These are phyloP conservation scores for Cheirogaleus medius DNA, from an alignment of 2,113 vertebrate genomes.

Conservation along the genomic window DNA sequence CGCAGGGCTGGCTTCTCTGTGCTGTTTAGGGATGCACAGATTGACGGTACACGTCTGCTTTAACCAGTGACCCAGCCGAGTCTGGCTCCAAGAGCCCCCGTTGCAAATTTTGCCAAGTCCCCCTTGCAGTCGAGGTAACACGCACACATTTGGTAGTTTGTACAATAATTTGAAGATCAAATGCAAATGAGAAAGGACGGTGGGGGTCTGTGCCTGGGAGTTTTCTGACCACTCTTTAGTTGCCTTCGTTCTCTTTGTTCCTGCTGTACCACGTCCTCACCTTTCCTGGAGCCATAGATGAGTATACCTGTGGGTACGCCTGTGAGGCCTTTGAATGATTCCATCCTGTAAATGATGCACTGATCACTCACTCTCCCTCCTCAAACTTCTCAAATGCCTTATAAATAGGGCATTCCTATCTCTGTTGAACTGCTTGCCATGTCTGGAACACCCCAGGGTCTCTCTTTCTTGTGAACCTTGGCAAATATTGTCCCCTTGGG, in stretches of 20 bases:
- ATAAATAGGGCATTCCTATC: background rate
- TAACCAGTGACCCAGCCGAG: background rate
- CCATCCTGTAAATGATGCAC: background rate
- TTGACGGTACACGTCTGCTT: background rate
- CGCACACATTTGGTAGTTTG: background rate
- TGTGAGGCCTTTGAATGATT: background rate
- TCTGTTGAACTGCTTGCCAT: background rate
- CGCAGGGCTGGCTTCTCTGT: background rate
- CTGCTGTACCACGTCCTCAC: too few species aligned
- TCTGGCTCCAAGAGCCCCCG: background rate
- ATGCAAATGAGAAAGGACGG: background rate
- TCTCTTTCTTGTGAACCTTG: background rate
- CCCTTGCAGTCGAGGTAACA: background rate
- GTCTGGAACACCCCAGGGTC: background rate
- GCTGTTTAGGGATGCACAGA: background rate
- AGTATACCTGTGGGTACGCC: background rate
- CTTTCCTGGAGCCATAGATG: background rate
- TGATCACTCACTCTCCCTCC: background rate
- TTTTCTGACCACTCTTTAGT: background rate
- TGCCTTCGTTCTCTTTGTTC: background rate
- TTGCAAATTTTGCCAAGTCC: background rate
- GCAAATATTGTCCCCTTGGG: background rate
- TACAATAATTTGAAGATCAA: background rate
- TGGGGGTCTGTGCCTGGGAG: background rate
- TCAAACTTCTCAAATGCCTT: background rate